A percentile compares a stretch with the other conserved stretches of the same genome.
Evolutionary conservation across 2,113 vertebrate species (phyloP).

Genomic region (Elaphurus davidianus): DNA sequence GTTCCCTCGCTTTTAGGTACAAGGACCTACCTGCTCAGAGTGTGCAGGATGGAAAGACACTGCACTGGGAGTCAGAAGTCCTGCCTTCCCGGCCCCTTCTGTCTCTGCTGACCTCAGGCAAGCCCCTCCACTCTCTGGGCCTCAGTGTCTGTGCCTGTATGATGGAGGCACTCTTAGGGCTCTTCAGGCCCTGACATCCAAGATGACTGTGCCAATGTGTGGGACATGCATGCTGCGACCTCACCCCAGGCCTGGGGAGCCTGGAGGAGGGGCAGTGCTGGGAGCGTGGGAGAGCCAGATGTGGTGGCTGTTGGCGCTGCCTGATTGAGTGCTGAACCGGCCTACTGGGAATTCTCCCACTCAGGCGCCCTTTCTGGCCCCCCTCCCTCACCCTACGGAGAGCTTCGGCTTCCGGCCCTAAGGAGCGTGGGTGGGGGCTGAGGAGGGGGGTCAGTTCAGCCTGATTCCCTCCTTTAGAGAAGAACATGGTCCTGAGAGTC

Average conservation of each 20-base stretch:
- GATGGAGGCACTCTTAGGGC: not conserved
- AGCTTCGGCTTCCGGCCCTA: constrained; percentile 38
- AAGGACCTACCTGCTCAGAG: not conserved
- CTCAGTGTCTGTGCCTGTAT: not conserved
- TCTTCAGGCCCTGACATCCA: not conserved
- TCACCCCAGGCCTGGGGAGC: not conserved
- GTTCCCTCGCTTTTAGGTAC: not conserved
- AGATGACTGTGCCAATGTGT: not conserved
- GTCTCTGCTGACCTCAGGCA: not conserved
- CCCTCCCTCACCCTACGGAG: not conserved
- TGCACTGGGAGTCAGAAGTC: no score
- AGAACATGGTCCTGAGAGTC: not conserved
- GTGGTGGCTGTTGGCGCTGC: constrained; percentile 39
- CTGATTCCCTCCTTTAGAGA: not conserved
- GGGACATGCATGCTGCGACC: not conserved
- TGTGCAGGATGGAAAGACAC: not conserved
- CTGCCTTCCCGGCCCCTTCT: not conserved
- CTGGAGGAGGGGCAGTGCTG: not conserved
- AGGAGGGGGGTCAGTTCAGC: not conserved
- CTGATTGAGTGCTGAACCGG: not conserved
- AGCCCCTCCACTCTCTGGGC: not conserved
- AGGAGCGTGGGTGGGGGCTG: constrained; percentile 29
- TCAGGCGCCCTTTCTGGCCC: constrained; percentile 29
- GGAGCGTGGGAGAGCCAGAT: constrained; percentile 74
- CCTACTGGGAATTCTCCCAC: constrained; percentile 58